phyloP scores from a whole-genome alignment of 2,888 invertebrate species.

The Dermolepida albohirtum region DNA sequence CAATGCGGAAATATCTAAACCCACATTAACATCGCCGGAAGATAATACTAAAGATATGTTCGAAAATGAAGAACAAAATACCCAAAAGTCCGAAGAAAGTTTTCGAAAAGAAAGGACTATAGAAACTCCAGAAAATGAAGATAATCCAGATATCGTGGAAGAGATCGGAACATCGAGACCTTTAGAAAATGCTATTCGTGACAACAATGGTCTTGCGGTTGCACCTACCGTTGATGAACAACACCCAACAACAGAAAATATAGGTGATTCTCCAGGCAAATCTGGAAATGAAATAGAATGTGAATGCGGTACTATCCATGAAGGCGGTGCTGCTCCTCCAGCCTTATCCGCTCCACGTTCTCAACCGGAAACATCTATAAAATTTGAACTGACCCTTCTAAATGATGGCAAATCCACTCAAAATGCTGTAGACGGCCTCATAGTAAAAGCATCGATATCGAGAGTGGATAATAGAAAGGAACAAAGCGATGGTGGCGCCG shows the following conservation, averaged over 20 bases:
- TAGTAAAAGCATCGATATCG: constrained; percentile 26
- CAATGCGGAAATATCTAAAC: no score
- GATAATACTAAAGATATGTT: no score
- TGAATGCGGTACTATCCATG: constrained; percentile 52
- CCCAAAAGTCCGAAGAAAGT: no score
- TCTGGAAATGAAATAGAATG: constrained; percentile 49
- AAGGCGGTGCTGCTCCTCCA: constrained; percentile 55
- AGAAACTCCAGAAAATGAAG: neutral
- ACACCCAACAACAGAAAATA: constrained; percentile 34
- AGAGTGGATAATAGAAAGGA: constrained; percentile 3
- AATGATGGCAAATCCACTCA: constrained; percentile 35
- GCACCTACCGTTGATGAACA: neutral
- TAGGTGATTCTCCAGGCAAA: constrained; percentile 49
- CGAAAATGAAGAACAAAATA: no score
- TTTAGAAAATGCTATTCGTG: neutral
- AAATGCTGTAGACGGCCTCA: constrained; percentile 38
- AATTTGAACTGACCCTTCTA: constrained; percentile 40
- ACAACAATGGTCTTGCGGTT: no score
- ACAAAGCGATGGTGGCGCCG: constrained; percentile 3
- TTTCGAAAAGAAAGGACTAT: no score
- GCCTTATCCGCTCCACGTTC: constrained; percentile 42
- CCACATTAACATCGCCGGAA: no score
- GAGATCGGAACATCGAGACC: constrained; percentile 1
- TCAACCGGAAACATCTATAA: constrained; percentile 35
- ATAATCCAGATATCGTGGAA: neutral